Conservation (phyloP, 2,113 vertebrate species). For the Campylorhamphus procurvoides region DNA sequence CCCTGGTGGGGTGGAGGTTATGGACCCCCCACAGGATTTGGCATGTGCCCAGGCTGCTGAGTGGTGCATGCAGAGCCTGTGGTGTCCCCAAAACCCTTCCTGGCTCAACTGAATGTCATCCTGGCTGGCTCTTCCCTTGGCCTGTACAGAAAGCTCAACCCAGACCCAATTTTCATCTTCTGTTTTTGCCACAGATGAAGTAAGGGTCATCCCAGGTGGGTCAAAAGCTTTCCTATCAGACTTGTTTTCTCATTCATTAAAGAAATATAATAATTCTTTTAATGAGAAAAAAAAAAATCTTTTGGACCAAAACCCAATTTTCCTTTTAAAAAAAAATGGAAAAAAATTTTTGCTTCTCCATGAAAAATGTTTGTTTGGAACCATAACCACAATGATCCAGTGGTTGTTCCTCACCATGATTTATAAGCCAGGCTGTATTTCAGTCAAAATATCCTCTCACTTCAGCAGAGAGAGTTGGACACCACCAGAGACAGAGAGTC, state of each 20-base stretch:
- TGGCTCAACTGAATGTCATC: not conserved
- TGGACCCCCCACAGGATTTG: not conserved
- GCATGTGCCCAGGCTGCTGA: not conserved
- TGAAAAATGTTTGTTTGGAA: not conserved
- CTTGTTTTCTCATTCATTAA: not conserved
- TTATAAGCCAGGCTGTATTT: not conserved
- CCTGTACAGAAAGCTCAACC: not conserved
- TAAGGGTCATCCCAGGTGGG: not conserved
- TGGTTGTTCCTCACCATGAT: not conserved
- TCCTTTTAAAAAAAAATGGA: not conserved
- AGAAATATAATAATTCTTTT: not conserved
- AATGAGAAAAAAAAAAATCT: not conserved
- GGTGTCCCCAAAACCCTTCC: not conserved
- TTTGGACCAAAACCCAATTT: not conserved
- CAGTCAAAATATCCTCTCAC: not conserved
- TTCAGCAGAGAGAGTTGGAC: not conserved
- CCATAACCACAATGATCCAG: not conserved
- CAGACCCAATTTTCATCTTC: not conserved
- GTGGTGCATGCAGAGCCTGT: not conserved
- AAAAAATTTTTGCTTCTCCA: not conserved
- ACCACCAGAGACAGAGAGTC: not conserved
- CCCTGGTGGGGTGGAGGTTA: not conserved
- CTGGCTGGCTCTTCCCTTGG: not conserved
- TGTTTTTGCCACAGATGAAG: not conserved
- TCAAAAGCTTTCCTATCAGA: not conserved